Base-by-base conservation (phyloP, 2,113 vertebrate species). In the Lanius ludovicianus region DNA sequence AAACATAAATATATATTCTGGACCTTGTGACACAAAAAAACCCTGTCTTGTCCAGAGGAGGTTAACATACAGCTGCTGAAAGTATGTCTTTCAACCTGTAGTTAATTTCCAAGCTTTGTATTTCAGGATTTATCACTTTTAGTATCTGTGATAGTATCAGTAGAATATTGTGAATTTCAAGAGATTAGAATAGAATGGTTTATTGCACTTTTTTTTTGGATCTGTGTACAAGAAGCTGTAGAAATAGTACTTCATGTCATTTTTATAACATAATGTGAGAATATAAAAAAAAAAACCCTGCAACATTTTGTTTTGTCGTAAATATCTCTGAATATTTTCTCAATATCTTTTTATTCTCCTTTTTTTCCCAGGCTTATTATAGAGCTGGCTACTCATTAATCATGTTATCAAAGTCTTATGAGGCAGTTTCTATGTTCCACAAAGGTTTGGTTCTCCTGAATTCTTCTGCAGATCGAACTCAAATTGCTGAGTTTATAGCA, bases 401-500 rank as follows among this genome's bases (percentile, higher is more conserved):
- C 67, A 93, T 90, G 77, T 73, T 98, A 57, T 68, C 83, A 22
- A 17, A 96, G 14, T 27, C 84, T 64, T 39, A 49, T 3, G 81
- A 94, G 49, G 98, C 98, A 0, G 87, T 97, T 83, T 56, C 11
- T 31, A 94, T 96, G 75, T 98, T 98, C 93, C 94, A 92, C 41
- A 87, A 75, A 49, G 98, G 98, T 44, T 95, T 98, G 69, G 3
- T 18, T 27, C 90, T 97, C 37, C 89, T 98, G 39, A 87, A 52
- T 33, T 30, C 15, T 55, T 95, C 79, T 44, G 24, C 53, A 7
- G 96, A 98, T 28, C 84, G 35, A 65, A 73, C 70, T 67, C 96
- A 97, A n/a, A 37, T 98, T 76, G 95, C 97, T 53, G 98, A 98
- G 78, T 98, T 98, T 91, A 47, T 98, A 49, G 96, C 97, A 59